These are phyloP conservation scores for Nowickia ferox DNA, from an alignment of 2,888 invertebrate genomes.

Conservation along the genomic window DNA sequence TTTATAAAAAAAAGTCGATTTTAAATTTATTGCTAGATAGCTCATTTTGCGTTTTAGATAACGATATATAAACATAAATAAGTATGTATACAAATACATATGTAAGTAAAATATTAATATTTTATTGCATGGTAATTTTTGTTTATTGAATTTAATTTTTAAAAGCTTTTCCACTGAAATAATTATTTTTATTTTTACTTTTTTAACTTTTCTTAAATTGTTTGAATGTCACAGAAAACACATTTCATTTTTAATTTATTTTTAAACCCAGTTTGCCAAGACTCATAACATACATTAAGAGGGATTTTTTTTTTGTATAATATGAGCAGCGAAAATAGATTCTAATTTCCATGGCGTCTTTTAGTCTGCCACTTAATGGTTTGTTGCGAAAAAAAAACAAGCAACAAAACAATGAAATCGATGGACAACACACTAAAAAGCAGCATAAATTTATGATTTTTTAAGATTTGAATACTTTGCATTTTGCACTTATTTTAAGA, in stretches of 20 bases:
- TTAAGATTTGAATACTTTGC: no score
- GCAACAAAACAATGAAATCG: conserved; percentile 43
- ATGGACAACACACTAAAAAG: conserved; percentile 50
- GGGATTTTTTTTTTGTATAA: conserved; percentile 14
- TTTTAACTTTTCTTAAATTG: not conserved
- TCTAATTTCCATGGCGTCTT: conserved; percentile 52
- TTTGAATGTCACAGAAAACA: conserved; percentile 44
- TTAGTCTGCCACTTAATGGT: conserved; percentile 67
- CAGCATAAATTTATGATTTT: conserved; percentile 39
- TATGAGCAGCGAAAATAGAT: conserved; percentile 8
- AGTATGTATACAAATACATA: no score
- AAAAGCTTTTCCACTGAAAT: not conserved
- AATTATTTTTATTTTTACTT: not conserved
- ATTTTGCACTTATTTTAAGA: no score
- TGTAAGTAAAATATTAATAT: no score
- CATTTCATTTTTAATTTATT: conserved; percentile 29
- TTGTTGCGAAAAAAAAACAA: conserved; percentile 4
- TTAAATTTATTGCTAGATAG: no score
- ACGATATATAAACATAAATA: no score
- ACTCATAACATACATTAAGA: conserved; percentile 17
- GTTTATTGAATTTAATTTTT: no score
- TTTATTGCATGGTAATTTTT: no score
- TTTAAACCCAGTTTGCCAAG: conserved; percentile 34
- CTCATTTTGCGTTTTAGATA: not conserved
- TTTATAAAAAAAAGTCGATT: no score